Percentiles rank a stretch among this genome's conserved stretches.
Conservation (phyloP, 2,888 invertebrate genomes). For the Melipona beecheii region DNA sequence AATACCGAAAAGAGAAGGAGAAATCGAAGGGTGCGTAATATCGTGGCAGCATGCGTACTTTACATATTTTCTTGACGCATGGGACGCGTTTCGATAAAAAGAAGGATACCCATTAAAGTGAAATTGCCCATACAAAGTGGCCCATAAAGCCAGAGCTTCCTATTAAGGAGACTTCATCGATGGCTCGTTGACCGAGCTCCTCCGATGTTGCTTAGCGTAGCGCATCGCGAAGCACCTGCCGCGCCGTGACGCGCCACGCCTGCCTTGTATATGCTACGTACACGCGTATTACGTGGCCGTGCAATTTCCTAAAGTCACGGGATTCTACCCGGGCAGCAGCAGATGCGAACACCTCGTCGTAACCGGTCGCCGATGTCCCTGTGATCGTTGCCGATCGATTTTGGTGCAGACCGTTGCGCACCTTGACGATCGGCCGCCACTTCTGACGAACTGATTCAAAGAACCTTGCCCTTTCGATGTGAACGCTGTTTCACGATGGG, state of each 20-base stretch:
- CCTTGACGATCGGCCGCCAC: constrained; percentile 7
- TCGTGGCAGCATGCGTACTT: constrained; percentile 7
- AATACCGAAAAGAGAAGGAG: neutral
- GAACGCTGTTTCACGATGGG: neutral
- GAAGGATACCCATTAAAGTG: constrained; percentile 74
- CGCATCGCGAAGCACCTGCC: constrained; percentile 71
- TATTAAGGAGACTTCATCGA: constrained; percentile 74
- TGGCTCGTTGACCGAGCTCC: constrained; percentile 61
- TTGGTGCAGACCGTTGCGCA: constrained; percentile 21
- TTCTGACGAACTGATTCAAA: neutral
- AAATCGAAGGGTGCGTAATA: neutral
- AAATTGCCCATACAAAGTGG: constrained; percentile 77
- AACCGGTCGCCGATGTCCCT: constrained; percentile 12
- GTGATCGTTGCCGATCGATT: constrained; percentile 9
- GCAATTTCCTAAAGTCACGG: constrained; percentile 58
- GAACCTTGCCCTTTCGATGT: too few relatives aligned
- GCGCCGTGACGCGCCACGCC: constrained; percentile 60
- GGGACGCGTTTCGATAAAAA: constrained; percentile 65
- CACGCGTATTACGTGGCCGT: constrained; percentile 39
- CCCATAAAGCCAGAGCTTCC: constrained; percentile 75
- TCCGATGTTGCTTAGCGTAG: constrained; percentile 63
- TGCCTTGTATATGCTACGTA: constrained; percentile 41
- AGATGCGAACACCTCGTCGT: constrained; percentile 29
- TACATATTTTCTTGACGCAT: constrained; percentile 52
- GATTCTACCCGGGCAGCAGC: constrained; percentile 29